phyloP scores from a whole-genome alignment of 2,888 invertebrate species.

The Operophtera brumata region DNA sequence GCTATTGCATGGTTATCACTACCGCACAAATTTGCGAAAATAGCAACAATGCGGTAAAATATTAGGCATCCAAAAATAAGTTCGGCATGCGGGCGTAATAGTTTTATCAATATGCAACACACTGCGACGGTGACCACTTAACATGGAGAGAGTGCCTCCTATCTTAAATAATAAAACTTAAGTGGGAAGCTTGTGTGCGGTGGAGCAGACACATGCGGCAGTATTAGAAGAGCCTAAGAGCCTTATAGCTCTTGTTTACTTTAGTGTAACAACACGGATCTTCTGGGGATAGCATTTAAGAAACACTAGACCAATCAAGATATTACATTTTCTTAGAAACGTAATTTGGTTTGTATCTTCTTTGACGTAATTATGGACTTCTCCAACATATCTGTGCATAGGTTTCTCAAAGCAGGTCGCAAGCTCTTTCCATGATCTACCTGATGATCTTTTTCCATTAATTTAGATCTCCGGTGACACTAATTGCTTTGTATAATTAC shows the following conservation, averaged over 20 bases:
- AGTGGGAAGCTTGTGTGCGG: constrained; percentile 19
- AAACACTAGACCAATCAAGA: background rate
- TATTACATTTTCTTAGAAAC: background rate
- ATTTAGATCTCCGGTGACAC: too few relatives aligned
- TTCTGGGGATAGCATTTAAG: background rate
- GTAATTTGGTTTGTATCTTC: background rate
- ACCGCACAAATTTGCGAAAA: constrained; percentile 31
- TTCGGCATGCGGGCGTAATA: constrained; percentile 18
- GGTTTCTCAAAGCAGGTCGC: too few relatives aligned
- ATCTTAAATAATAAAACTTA: constrained; percentile 26
- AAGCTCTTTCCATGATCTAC: too few relatives aligned
- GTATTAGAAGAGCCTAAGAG: constrained; percentile 15
- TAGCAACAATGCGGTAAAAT: constrained; percentile 26
- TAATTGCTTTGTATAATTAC: too few relatives aligned
- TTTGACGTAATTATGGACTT: background rate
- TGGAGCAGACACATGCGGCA: constrained; percentile 20
- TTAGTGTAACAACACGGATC: background rate
- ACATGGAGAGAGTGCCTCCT: constrained; percentile 24
- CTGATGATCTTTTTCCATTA: too few relatives aligned
- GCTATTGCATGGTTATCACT: constrained; percentile 44
- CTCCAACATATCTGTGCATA: too few relatives aligned
- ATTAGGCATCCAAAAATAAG: constrained; percentile 20
- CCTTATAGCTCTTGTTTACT: constrained; percentile 19
- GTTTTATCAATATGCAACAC: constrained; percentile 28
- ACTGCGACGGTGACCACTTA: constrained; percentile 24